phyloP scores from a whole-genome alignment of 2,888 invertebrate species.

The Anorthoa munda region DNA sequence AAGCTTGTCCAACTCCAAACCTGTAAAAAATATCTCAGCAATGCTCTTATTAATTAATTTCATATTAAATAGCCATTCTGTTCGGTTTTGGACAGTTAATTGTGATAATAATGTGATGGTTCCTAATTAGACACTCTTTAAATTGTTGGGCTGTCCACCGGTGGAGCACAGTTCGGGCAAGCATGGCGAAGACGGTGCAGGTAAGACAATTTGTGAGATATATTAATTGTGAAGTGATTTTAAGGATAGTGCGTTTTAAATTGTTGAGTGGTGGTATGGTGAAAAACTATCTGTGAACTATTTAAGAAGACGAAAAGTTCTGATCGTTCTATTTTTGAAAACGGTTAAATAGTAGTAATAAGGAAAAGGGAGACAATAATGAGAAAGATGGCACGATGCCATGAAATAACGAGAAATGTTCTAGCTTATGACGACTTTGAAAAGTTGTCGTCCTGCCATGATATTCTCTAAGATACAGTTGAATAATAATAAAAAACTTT shows the following conservation, averaged over 20 bases:
- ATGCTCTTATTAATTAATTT: conserved; percentile 43
- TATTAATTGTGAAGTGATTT: neutral
- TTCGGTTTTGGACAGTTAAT: conserved; percentile 35
- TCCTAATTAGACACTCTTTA: conserved; percentile 46
- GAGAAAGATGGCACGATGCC: too few relatives aligned
- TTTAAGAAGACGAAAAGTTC: neutral
- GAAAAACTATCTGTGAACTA: too few relatives aligned
- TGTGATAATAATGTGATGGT: conserved; percentile 1
- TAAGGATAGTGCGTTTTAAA: neutral
- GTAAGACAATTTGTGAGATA: conserved; percentile 23
- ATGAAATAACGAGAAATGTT: neutral
- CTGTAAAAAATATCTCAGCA: conserved; percentile 26
- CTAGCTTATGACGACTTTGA: too few relatives aligned
- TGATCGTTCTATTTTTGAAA: neutral
- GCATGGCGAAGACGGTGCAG: conserved; percentile 49
- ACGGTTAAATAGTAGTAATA: neutral
- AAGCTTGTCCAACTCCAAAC: conserved; percentile 18
- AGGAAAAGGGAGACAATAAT: neutral
- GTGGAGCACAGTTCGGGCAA: conserved; percentile 15
- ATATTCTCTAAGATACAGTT: too few relatives aligned
- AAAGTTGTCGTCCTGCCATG: neutral
- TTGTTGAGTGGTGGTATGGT: neutral
- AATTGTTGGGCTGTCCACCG: conserved; percentile 19
- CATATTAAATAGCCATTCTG: conserved; percentile 45
- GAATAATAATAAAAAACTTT: too few relatives aligned